Conservation (phyloP, 2,113 vertebrate genomes). For the Rafetus swinhoei region DNA sequence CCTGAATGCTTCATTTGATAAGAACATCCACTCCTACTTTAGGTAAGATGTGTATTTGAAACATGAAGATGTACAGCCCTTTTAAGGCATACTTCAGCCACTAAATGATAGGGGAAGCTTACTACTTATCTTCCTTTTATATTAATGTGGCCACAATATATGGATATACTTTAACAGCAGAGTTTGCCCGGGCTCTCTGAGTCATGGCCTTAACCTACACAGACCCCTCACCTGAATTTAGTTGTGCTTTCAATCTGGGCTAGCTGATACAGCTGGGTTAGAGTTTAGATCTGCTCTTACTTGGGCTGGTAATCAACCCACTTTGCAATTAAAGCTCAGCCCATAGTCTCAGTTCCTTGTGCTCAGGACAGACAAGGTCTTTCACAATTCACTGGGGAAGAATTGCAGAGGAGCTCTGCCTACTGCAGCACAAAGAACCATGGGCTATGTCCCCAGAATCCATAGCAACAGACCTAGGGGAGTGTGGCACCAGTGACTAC, state of each 20-base stretch:
- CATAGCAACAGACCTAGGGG: neutral
- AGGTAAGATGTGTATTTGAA: neutral
- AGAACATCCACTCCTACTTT: neutral
- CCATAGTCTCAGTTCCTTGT: neutral
- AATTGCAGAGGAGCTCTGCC: neutral
- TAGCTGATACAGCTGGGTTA: neutral
- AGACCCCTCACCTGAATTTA: neutral
- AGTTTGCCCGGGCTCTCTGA: neutral
- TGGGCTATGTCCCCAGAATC: neutral
- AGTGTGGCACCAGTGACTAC: neutral
- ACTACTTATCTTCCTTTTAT: neutral
- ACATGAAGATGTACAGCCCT: no score
- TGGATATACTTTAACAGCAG: neutral
- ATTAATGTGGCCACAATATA: no score
- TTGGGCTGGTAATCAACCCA: neutral
- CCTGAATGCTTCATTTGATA: neutral
- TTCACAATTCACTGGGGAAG: neutral
- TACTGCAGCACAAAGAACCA: fast-evolving
- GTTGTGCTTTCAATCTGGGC: neutral
- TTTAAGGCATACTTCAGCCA: neutral
- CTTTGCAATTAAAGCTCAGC: neutral
- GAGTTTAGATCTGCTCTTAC: neutral
- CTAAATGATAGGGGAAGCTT: neutral
- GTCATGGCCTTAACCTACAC: no score
- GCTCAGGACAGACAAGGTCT: neutral